Evolutionary conservation across 2,113 vertebrate species (phyloP), one percentile per base, ranked within the genome.

Genomic region (Serilophus lunatus): DNA sequence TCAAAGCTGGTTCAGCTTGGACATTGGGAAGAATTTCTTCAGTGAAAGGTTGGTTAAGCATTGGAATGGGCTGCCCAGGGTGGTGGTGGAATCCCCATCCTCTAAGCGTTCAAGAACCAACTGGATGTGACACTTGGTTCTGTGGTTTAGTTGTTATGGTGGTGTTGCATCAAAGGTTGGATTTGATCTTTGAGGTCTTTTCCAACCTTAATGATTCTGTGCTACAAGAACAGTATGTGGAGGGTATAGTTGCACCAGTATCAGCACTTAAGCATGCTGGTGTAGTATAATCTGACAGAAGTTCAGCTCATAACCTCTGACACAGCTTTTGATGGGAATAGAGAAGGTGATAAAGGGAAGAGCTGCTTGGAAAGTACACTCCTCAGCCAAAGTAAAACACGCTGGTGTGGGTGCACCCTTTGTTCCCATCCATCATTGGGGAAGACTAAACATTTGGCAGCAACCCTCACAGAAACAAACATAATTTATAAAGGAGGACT

Each of bases 351-450:
- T 3, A 12, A 18, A 1, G 2, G 17, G 13, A 4, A 29, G 18
- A 91, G 22, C n/a, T 0, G 7, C 50, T 70, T 33, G 40, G 7
- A 15, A 54, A 31, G 18, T 2, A 2, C 6, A 0, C 14, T n/a
- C 4, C 16, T 5, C 44, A 18, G 24, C 50, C 3, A 1, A 50
- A 76, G 66, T 13, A 49, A 50, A 54, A 47, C 45, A 45, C 0
- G 1, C 33, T 56, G 0, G 0, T 5, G 36, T 54, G 50, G 66
- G 17, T 35, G 40, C 38, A 54, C 7, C 28, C n/a, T 5, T 23
- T 4, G 20, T 20, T 75, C 35, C 51, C 1, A 2, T 14, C 33
- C 1, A 1, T 3, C 19, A 6, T 0, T 0, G 35, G 47, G 31
- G 7, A 49, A 66, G 15, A 74, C 25, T 40, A 7, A 38, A 42